Evolutionary conservation across 2,888 invertebrate species (phyloP).

Genomic region (Podotricha telesiphe): DNA sequence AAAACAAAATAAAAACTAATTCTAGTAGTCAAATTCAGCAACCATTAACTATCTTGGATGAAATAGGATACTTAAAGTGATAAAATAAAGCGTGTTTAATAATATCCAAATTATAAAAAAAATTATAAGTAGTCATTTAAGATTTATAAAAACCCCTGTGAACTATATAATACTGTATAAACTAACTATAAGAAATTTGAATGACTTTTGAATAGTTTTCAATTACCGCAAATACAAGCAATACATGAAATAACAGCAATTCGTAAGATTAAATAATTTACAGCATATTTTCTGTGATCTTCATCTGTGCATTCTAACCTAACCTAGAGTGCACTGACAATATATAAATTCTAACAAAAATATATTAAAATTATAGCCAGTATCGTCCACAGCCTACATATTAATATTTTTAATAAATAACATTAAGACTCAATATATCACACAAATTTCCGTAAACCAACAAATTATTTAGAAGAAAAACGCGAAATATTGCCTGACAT

Average conservation of each 20-base stretch:
- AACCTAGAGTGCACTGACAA: neutral
- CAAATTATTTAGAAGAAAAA: slow-evolving; percentile 5
- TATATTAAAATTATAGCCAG: too few species aligned
- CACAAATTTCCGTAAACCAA: neutral
- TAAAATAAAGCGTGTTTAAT: neutral
- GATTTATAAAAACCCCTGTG: too few species aligned
- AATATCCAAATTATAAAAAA: neutral
- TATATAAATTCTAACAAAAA: neutral
- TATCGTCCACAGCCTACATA: neutral
- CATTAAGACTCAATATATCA: neutral
- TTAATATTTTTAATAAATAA: neutral
- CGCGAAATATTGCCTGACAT: slow-evolving; percentile 26
- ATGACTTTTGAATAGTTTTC: neutral
- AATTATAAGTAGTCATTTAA: too few species aligned
- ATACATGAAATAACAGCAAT: neutral
- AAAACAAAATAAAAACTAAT: neutral
- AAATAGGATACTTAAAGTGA: too few species aligned
- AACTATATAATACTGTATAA: too few species aligned
- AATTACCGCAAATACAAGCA: neutral
- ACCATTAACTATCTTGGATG: too few species aligned
- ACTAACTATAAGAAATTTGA: too few species aligned
- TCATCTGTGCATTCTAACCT: neutral
- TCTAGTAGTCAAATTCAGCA: too few species aligned
- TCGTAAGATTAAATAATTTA: neutral
- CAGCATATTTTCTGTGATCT: neutral